These are phyloP conservation scores for Serinus canaria DNA, from an alignment of 2,113 vertebrate genomes.

Conservation along the genomic window DNA sequence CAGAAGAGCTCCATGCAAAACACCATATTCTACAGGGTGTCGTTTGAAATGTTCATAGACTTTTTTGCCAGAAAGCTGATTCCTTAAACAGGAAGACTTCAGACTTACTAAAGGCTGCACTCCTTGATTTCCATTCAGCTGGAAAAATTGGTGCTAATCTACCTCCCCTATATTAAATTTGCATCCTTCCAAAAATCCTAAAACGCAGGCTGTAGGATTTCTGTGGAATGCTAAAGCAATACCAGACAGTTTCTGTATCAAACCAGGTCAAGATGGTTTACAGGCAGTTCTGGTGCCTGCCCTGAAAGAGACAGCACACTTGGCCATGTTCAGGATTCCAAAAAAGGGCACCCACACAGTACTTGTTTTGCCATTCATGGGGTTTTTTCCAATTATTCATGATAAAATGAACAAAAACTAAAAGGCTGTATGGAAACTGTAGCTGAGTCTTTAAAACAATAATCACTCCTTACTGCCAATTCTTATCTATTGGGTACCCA, in stretches of 20 bases:
- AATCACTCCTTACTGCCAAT: background rate
- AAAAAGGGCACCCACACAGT: background rate
- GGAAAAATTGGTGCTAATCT: conserved; percentile 8
- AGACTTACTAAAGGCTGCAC: background rate
- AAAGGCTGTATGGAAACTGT: background rate
- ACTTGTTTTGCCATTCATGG: background rate
- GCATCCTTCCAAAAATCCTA: background rate
- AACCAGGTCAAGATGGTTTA: background rate
- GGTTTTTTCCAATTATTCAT: background rate
- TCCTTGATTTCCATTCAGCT: conserved; percentile 8
- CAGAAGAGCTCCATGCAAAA: conserved; percentile 59
- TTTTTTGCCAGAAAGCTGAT: conserved; percentile 34
- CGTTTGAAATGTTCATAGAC: conserved; percentile 42
- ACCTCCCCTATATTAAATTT: background rate
- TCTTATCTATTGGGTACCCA: background rate
- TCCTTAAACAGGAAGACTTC: conserved; percentile 46
- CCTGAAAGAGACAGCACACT: background rate
- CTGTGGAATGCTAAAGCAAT: background rate
- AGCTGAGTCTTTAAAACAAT: background rate
- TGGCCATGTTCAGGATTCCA: too few relatives aligned
- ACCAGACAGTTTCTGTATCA: background rate
- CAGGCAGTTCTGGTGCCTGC: background rate
- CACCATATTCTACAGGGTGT: conserved; percentile 46
- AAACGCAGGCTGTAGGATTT: background rate
- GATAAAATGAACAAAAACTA: background rate